Conservation (phyloP, 2,888 invertebrate species). For the Lithodes maja region DNA sequence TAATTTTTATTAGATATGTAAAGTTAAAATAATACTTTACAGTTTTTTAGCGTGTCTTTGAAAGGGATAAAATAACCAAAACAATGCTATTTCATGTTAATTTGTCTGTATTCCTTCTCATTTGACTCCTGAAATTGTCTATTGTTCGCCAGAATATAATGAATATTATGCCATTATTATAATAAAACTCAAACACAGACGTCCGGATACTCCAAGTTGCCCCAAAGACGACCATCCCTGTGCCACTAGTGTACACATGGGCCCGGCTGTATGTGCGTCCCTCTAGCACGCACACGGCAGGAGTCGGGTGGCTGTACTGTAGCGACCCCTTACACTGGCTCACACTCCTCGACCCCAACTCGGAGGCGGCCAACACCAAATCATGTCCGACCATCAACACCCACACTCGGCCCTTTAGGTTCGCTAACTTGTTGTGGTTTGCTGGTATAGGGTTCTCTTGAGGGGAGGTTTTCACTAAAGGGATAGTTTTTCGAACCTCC, state of each 20-base stretch:
- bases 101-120: too few relatives aligned
- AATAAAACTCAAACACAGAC: conserved; percentile 69
- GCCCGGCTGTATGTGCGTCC: conserved; percentile 70
- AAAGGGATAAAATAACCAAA: too few relatives aligned
- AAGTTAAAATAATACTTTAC: too few relatives aligned
- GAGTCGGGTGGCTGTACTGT: conserved; percentile 74
- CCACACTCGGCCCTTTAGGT: conserved; percentile 64
- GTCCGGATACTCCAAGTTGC: conserved; percentile 61
- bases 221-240: conserved; percentile 58
- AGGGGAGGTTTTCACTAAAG: too few relatives aligned
- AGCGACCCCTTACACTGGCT: conserved; percentile 80
- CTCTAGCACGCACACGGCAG: conserved; percentile 20
- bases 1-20: too few relatives aligned
- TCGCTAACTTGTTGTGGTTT: not conserved
- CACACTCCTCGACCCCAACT: conserved; percentile 72
- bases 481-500: too few relatives aligned
- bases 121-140: too few relatives aligned
- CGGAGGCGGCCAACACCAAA: conserved; percentile 53
- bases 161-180: not conserved
- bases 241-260: conserved; percentile 71
- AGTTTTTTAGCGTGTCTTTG: too few relatives aligned
- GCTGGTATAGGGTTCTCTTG: not conserved
- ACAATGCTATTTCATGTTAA: too few relatives aligned
- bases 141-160: too few relatives aligned
- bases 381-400: conserved; percentile 65